Evolutionary conservation across 2,113 vertebrate genomes (phyloP).

Genomic region (Hipposideros armiger): DNA sequence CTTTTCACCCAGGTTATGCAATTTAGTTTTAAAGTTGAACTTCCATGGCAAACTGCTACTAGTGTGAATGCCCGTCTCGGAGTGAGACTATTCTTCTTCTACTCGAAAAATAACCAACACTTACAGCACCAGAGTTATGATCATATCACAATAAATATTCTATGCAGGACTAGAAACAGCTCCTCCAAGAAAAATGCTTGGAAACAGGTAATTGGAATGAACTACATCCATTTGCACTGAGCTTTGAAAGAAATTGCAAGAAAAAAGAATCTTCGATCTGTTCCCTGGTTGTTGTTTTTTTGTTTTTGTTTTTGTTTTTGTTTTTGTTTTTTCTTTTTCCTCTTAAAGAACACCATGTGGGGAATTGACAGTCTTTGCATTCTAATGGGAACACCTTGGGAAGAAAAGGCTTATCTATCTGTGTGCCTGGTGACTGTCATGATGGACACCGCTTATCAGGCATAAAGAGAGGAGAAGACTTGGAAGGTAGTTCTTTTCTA

Average conservation of each 20-base stretch:
- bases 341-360: slow-evolving; percentile 9
- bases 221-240: slow-evolving; percentile 66
- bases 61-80: slow-evolving; percentile 39
- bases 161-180: slow-evolving; percentile 52
- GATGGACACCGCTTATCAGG: background rate
- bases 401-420: background rate
- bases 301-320: too few relatives aligned
- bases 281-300: background rate
- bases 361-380: slow-evolving; percentile 58
- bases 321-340: background rate
- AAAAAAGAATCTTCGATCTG: slow-evolving; percentile 68
- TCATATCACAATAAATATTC: slow-evolving; percentile 75
- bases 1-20: slow-evolving; percentile 44
- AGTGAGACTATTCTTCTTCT: slow-evolving; percentile 65
- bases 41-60: slow-evolving; percentile 39
- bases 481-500: background rate
- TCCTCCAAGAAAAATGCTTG: slow-evolving; percentile 74
- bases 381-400: slow-evolving; percentile 8
- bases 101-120: slow-evolving; percentile 64
- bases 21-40: slow-evolving; percentile 63
- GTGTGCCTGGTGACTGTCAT: background rate
- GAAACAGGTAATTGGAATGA: slow-evolving; percentile 73
- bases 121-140: slow-evolving; percentile 59
- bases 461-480: background rate
- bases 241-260: slow-evolving; percentile 74